Conservation (phyloP, 2,113 vertebrate genomes). For the Psettodes erumei region DNA sequence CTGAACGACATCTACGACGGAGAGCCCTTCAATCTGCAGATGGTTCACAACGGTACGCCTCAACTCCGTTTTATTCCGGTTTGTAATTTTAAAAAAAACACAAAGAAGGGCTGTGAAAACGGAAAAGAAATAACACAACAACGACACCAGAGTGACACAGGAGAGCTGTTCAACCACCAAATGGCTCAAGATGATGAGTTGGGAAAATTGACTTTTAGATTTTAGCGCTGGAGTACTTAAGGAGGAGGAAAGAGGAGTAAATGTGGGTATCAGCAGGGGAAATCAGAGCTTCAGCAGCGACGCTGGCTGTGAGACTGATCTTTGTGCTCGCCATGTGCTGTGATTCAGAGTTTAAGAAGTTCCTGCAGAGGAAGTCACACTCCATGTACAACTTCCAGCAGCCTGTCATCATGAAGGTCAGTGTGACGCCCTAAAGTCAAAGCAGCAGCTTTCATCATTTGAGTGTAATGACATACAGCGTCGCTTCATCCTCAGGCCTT, state of each 20-base stretch:
- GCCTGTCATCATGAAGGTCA: constrained; percentile 95
- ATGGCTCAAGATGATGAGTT: neutral
- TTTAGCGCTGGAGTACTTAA: neutral
- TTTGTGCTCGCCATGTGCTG: neutral
- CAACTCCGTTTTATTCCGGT: too few relatives aligned
- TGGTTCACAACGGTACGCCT: constrained; percentile 95
- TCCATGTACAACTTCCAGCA: constrained; percentile 95
- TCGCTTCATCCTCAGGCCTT: constrained; percentile 85
- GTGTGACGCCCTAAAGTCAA: too few relatives aligned
- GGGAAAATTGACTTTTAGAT: neutral
- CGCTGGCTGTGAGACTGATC: neutral
- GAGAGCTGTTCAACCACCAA: neutral
- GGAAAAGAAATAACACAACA: neutral
- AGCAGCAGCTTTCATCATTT: neutral
- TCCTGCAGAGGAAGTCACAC: constrained; percentile 92
- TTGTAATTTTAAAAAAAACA: too few relatives aligned
- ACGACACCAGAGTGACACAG: neutral
- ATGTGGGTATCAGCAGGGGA: neutral
- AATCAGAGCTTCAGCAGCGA: neutral
- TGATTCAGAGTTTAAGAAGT: constrained; percentile 95
- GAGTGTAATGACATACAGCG: neutral
- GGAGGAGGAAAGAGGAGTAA: neutral
- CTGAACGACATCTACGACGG: constrained; percentile 94
- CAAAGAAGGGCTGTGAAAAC: neutral
- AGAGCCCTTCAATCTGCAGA: constrained; percentile 97